These are phyloP conservation scores for Polydrusus cervinus DNA, from an alignment of 2,888 invertebrate species.

Conservation along the genomic window DNA sequence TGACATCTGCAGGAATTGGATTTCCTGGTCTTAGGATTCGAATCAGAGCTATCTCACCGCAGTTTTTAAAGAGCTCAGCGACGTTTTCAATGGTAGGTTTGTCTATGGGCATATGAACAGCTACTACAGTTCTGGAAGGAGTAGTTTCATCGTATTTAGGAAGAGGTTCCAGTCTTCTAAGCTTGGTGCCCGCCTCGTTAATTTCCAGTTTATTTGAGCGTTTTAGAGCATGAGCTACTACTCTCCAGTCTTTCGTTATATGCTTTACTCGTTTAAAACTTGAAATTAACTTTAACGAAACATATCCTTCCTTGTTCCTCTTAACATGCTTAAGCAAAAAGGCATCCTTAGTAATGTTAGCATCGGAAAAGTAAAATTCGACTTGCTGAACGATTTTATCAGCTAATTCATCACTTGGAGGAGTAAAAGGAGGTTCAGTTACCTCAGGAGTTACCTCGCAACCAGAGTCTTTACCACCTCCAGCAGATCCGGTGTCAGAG, in stretches of 20 bases:
- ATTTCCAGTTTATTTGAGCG: constrained; percentile 88
- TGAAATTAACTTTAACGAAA: constrained; percentile 94
- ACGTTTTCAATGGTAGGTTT: constrained; percentile 91
- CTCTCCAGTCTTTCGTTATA: constrained; percentile 94
- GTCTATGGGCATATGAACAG: constrained; percentile 88
- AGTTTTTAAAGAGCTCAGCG: constrained; percentile 90
- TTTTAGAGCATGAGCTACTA: constrained; percentile 89
- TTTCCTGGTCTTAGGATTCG: constrained; percentile 91
- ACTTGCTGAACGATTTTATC: constrained; percentile 89
- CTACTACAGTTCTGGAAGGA: constrained; percentile 92
- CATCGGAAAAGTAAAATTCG: constrained; percentile 97
- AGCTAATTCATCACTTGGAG: constrained; percentile 85
- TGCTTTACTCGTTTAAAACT: constrained; percentile 97
- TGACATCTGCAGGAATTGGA: constrained; percentile 91
- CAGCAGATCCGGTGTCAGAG: constrained; percentile 78
- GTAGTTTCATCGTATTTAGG: constrained; percentile 95
- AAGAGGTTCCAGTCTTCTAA: constrained; percentile 87
- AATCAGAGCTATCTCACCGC: constrained; percentile 92
- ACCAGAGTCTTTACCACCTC: constrained; percentile 80
- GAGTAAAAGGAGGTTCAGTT: constrained; percentile 77
- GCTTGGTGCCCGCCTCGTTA: constrained; percentile 92
- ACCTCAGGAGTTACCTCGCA: constrained; percentile 77
- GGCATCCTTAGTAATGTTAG: constrained; percentile 95
- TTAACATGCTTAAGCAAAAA: constrained; percentile 96
- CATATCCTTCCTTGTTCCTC: constrained; percentile 95